Evolutionary conservation across 2,113 vertebrate genomes (phyloP).

Genomic region (Abramis brama): DNA sequence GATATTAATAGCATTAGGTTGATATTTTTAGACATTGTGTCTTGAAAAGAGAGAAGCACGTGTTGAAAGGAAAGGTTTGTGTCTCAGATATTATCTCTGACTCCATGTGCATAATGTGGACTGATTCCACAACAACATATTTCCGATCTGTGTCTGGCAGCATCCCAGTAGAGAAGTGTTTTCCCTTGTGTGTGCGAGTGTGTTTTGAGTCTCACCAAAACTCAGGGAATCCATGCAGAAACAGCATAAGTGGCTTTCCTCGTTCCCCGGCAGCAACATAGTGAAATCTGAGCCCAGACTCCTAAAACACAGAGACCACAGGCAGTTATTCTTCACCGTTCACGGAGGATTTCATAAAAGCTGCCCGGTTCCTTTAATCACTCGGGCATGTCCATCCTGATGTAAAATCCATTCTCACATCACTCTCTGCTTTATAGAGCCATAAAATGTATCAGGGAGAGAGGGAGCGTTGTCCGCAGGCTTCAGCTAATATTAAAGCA

Average conservation of each 20-base stretch:
- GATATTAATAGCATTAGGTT: too few relatives aligned
- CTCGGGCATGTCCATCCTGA: constrained; percentile 14
- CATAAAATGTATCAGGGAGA: constrained; percentile 30
- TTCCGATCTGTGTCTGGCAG: constrained; percentile 1
- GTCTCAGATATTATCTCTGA: background rate
- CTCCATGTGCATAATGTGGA: background rate
- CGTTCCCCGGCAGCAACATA: constrained; percentile 96
- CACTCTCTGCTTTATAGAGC: constrained; percentile 39
- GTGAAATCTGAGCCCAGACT: constrained; percentile 95
- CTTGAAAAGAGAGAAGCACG: too few relatives aligned
- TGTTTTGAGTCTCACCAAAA: constrained; percentile 87
- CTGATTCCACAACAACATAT: background rate
- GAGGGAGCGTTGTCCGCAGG: background rate
- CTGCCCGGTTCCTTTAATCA: constrained; percentile 1
- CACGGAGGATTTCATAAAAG: constrained; percentile 23
- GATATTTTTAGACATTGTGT: too few relatives aligned
- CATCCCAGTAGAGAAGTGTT: constrained; percentile 32
- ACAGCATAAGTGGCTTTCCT: constrained; percentile 95
- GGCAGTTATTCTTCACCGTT: constrained; percentile 35
- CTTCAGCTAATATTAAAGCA: constrained; percentile 34
- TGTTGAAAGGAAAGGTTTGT: background rate
- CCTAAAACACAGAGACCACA: constrained; percentile 74
- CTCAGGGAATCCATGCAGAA: constrained; percentile 96
- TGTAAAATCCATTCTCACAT: constrained; percentile 21
- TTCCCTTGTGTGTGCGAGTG: background rate